Evolutionary conservation across 2,113 vertebrate genomes (phyloP).

Genomic region (Pelecanus crispus): DNA sequence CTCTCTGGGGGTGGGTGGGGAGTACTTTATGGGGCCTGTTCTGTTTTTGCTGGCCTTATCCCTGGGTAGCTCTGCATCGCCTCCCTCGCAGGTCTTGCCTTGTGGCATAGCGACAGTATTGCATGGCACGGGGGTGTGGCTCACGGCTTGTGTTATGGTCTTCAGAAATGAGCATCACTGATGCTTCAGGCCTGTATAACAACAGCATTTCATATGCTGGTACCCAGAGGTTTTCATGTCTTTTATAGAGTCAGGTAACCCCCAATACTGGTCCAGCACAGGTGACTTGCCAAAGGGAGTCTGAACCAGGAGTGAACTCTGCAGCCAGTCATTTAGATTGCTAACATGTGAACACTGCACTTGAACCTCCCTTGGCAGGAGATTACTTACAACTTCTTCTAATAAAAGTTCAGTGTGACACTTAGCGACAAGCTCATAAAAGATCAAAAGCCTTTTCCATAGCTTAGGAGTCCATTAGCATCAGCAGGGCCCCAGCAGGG

Average conservation of each 20-base stretch:
- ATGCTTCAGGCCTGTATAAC: not conserved
- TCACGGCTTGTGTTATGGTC: not conserved
- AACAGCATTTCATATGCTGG: not conserved
- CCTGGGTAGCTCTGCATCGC: not conserved
- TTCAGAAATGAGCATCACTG: not conserved
- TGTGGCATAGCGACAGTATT: not conserved
- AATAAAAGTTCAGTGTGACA: not conserved
- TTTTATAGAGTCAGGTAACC: not conserved
- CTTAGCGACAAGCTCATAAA: not conserved
- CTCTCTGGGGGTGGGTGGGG: not conserved
- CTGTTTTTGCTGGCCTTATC: not conserved
- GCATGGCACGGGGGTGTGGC: not conserved
- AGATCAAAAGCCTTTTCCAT: not conserved
- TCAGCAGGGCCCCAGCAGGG: not conserved
- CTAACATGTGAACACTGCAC: not conserved
- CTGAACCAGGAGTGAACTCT: not conserved
- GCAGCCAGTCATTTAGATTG: not conserved
- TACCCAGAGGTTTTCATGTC: not conserved
- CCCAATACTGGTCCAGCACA: rapidly evolving
- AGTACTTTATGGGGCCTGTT: not conserved
- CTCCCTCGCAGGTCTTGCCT: not conserved
- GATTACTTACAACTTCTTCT: not conserved
- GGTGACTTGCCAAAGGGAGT: not conserved
- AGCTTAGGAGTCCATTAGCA: not conserved
- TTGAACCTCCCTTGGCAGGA: not conserved